These are phyloP conservation scores for Tinamus major DNA, from an alignment of 2,797 vertebrate species.

Conservation along the genomic window DNA sequence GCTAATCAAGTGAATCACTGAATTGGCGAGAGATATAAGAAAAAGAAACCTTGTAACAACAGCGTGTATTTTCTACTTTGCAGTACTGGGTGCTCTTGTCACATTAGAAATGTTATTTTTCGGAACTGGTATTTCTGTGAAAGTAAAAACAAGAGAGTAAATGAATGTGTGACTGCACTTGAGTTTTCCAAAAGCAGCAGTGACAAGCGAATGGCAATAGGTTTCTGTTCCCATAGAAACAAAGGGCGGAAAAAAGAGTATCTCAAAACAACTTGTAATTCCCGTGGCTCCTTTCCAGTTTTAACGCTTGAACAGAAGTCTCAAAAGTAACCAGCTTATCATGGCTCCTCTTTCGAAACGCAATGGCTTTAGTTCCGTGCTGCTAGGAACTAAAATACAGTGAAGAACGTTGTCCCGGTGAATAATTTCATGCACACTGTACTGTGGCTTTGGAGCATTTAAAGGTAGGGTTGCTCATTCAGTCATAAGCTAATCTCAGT, in stretches of 20 bases:
- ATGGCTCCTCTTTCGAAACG: background rate
- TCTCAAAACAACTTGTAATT: background rate
- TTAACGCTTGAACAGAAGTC: background rate
- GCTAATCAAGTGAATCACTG: background rate
- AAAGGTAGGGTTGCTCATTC: background rate
- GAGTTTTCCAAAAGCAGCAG: background rate
- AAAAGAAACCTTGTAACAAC: background rate
- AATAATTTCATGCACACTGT: background rate
- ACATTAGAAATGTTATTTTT: background rate
- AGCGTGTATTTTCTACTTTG: background rate
- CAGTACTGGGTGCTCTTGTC: accelerated
- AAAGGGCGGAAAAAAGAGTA: background rate
- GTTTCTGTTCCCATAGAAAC: conserved; percentile 15
- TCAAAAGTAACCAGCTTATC: background rate
- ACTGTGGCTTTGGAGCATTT: background rate
- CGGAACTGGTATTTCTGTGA: background rate
- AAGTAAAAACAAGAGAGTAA: background rate
- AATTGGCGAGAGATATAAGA: background rate
- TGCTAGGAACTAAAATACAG: background rate
- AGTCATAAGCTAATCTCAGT: background rate
- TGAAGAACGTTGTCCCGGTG: background rate
- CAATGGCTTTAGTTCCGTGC: background rate
- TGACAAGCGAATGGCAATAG: background rate
- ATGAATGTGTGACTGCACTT: background rate
- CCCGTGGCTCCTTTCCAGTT: background rate